Percentiles rank a stretch among this genome's conserved stretches.
These are phyloP conservation scores for Megaceryle torquata DNA, from an alignment of 2,113 vertebrate species.

Conservation along the genomic window DNA sequence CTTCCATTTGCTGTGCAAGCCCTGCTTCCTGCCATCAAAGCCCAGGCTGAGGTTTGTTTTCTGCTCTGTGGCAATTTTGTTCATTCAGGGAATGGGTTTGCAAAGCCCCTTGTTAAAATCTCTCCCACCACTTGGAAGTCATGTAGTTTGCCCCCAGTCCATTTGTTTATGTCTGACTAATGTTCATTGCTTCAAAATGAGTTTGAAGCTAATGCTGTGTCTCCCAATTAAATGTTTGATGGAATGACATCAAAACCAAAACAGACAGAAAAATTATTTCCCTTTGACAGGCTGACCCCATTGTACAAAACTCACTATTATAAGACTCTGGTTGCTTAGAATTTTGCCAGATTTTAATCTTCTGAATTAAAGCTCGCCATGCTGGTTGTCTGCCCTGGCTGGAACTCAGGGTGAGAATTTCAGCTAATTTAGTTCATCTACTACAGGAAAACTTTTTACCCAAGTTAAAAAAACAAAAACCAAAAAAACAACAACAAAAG, in stretches of 20 bases:
- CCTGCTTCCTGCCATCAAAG: neutral
- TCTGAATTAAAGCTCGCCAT: neutral
- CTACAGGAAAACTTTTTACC: neutral
- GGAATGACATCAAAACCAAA: constrained; percentile 50
- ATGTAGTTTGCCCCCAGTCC: neutral
- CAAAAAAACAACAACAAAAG: too few species aligned
- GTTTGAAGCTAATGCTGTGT: constrained; percentile 6
- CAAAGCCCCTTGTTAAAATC: neutral
- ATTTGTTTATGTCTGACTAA: constrained; percentile 11
- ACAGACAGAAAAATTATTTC: constrained; percentile 8
- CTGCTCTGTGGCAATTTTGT: neutral
- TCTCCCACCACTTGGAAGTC: neutral
- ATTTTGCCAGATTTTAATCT: constrained; percentile 3
- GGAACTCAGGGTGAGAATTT: neutral
- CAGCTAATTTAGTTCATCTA: neutral
- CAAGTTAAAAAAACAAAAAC: neutral
- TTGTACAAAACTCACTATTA: constrained; percentile 2
- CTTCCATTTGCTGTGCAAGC: neutral
- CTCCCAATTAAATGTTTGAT: constrained; percentile 46
- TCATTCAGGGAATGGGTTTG: neutral
- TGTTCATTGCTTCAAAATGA: constrained; percentile 24
- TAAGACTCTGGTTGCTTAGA: neutral
- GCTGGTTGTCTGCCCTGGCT: neutral
- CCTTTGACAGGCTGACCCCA: neutral
- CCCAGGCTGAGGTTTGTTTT: neutral